Percentiles rank a stretch among this genome's conserved stretches.
phyloP scores from a whole-genome alignment of 1,140 invertebrate genomes.

The Cydia fagiglandana region DNA sequence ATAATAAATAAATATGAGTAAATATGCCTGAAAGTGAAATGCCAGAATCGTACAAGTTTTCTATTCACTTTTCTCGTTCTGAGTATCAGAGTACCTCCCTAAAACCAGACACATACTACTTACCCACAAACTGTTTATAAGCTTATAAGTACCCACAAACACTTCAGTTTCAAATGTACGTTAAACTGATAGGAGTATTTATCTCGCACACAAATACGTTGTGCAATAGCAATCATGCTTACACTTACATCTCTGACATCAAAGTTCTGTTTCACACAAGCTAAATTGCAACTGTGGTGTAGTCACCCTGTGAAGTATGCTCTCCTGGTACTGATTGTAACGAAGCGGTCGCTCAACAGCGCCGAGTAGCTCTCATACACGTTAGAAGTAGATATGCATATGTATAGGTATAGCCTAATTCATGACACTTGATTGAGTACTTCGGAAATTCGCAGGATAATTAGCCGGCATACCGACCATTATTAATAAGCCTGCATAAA shows the following conservation, averaged over 20 bases:
- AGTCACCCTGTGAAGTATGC: slow-evolving; percentile 44
- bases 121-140: slow-evolving; percentile 32
- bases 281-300: slow-evolving; percentile 38
- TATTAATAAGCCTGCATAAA: slow-evolving; percentile 69
- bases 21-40: too few relatives aligned
- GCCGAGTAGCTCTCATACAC: slow-evolving; percentile 49
- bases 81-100: too few relatives aligned
- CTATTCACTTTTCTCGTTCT: too few relatives aligned
- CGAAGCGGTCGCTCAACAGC: slow-evolving; percentile 52
- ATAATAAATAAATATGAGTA: too few relatives aligned
- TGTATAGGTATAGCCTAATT: slow-evolving; percentile 51
- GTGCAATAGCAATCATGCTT: background rate
- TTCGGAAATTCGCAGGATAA: slow-evolving; percentile 72
- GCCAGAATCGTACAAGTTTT: too few relatives aligned
- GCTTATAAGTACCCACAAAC: background rate
- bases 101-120: too few relatives aligned
- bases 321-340: slow-evolving; percentile 63
- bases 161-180: slow-evolving; percentile 50
- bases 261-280: slow-evolving; percentile 37
- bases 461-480: slow-evolving; percentile 71
- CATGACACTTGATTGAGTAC: slow-evolving; percentile 66
- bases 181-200: slow-evolving; percentile 44
- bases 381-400: slow-evolving; percentile 48
- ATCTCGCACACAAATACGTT: slow-evolving; percentile 37
- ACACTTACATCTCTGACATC: slow-evolving; percentile 35